phyloP scores from a whole-genome alignment of 1,140 invertebrate species.

The Dufourea novaeangliae region DNA sequence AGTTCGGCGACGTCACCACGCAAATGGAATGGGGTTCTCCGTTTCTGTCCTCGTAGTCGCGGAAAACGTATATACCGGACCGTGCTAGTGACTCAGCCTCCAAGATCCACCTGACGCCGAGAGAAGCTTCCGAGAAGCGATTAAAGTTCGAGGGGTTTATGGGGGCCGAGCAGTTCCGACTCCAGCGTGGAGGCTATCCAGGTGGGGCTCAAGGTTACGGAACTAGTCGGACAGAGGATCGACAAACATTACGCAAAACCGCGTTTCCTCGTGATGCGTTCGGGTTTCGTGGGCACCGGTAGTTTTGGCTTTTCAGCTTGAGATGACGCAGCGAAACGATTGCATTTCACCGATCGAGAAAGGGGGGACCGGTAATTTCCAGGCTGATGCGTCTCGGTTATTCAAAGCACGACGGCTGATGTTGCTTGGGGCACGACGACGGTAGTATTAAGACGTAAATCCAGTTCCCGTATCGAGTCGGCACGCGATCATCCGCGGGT shows the following conservation, averaged over 20 bases:
- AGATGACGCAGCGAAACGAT: neutral
- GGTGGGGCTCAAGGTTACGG: conserved; percentile 37
- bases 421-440: too few species aligned
- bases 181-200: conserved; percentile 5
- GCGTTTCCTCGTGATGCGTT: neutral
- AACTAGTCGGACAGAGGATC: neutral
- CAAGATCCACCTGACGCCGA: conserved; percentile 23
- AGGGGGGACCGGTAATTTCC: neutral
- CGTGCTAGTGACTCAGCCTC: conserved; percentile 46
- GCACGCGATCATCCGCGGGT: conserved; percentile 26
- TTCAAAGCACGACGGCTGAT: too few species aligned
- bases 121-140: conserved; percentile 50
- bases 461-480: neutral
- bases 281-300: conserved; percentile 13
- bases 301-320: conserved; percentile 6
- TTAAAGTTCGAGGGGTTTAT: conserved; percentile 28
- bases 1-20: too few species aligned
- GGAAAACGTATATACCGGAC: neutral
- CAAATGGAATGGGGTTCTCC: too few species aligned
- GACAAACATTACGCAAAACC: conserved; percentile 19
- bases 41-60: conserved; percentile 45
- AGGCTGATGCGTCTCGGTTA: neutral
- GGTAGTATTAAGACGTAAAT: conserved; percentile 27
- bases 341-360: too few species aligned
- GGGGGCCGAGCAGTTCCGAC: neutral